A percentile compares a stretch with the other conserved stretches of the same genome.
Conservation (phyloP, 2,888 invertebrate species). For the Clepsis dumicolana region DNA sequence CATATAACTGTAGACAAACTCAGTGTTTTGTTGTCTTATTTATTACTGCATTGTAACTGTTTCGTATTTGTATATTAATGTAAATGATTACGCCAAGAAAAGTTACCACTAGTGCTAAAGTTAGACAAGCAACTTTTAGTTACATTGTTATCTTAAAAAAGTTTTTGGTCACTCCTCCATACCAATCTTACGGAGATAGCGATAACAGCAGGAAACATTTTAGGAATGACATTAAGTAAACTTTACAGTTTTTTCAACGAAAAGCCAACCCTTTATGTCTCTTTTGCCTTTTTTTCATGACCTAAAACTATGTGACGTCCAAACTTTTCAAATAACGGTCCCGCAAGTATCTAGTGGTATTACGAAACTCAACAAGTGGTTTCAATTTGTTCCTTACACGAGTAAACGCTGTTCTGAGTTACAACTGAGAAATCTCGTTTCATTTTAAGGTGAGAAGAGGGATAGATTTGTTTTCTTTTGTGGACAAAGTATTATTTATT, state of each 20-base stretch:
- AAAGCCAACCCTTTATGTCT: neutral
- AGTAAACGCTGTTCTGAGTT: slow-evolving; percentile 21
- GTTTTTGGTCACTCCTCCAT: neutral
- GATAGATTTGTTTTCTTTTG: neutral
- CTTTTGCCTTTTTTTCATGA: slow-evolving; percentile 1
- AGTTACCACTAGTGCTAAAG: too few species aligned
- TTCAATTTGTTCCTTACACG: slow-evolving; percentile 29
- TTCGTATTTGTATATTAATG: too few species aligned
- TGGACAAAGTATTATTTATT: neutral
- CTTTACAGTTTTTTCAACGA: neutral
- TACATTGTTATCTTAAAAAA: too few species aligned
- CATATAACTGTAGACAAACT: too few species aligned
- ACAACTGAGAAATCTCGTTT: slow-evolving; percentile 1
- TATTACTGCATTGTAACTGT: too few species aligned
- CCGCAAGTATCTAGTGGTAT: slow-evolving; percentile 13
- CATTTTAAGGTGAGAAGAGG: neutral
- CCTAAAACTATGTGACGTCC: slow-evolving; percentile 31
- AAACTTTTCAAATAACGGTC: slow-evolving; percentile 40
- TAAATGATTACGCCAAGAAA: too few species aligned
- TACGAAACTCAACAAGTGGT: slow-evolving; percentile 36
- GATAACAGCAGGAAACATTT: neutral
- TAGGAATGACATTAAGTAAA: neutral
- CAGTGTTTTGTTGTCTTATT: too few species aligned
- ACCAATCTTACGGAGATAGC: neutral
- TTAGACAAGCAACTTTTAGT: too few species aligned